A percentile compares a stretch with the other conserved stretches of the same genome.
Evolutionary conservation across 2,888 invertebrate species (phyloP).

Genomic region (Dioctria rufipes): DNA sequence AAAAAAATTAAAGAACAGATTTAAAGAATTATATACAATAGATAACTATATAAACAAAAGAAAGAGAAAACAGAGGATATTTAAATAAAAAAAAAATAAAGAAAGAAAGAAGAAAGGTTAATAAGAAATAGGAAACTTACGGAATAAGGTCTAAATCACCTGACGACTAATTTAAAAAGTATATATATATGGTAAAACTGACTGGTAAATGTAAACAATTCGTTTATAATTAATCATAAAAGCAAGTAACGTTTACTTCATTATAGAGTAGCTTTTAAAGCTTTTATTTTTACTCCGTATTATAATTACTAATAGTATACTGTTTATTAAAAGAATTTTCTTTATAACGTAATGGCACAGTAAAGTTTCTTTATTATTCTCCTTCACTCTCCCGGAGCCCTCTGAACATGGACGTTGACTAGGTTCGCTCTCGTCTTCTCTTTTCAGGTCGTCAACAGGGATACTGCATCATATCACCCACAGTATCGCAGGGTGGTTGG

Average conservation of each 20-base stretch:
- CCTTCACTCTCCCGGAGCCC: no score
- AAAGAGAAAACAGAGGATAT: slow-evolving; percentile 55
- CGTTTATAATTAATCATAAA: slow-evolving; percentile 64
- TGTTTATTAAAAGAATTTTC: no score
- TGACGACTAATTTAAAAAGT: slow-evolving; percentile 63
- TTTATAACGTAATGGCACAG: no score
- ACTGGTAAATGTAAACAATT: slow-evolving; percentile 72
- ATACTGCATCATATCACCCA: no score
- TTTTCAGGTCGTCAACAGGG: no score
- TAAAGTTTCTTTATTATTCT: no score
- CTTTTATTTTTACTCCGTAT: slow-evolving; percentile 51
- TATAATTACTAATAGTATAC: slow-evolving; percentile 47
- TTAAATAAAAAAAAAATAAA: slow-evolving; percentile 61
- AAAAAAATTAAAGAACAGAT: slow-evolving; percentile 38
- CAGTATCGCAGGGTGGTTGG: no score
- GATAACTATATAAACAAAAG: slow-evolving; percentile 55
- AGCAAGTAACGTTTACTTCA: slow-evolving; percentile 57
- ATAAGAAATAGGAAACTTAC: slow-evolving; percentile 55
- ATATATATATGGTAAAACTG: slow-evolving; percentile 63
- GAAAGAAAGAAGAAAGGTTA: no score
- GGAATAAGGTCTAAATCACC: slow-evolving; percentile 64
- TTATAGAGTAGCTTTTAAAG: slow-evolving; percentile 50
- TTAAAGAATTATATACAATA: slow-evolving; percentile 55
- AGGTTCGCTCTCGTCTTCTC: no score
- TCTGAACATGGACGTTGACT: no score